Evolutionary conservation across 2,113 vertebrate genomes (phyloP), one percentile per base, ranked within the genome.

Genomic region (Austrofundulus limnaeus): DNA sequence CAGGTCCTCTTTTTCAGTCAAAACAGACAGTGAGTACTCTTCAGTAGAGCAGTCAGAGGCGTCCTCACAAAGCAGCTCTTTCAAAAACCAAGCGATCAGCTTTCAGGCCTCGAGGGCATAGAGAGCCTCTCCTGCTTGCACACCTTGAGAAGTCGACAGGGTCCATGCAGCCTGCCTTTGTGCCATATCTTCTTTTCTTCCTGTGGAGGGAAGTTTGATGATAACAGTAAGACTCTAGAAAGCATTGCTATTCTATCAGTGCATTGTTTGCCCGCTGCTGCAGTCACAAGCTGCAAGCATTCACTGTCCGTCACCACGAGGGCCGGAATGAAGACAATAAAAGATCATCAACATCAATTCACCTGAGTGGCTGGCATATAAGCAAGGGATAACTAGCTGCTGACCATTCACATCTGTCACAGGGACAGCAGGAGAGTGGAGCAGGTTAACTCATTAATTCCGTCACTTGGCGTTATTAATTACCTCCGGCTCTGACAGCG

Each of bases 401-500:
- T 88, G 84, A 85, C 79, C 67, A 20, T 82, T 83, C 82, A 83
- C 85, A 82, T 88, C 88, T 88, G 87, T 85, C 86, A 51, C 17
- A 20, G 63, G 66, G 78, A 75, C 88, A 91, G 88, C 88, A 88
- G 84, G 85, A 85, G 70, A 88, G 85, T 51, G 85, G 77, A 77
- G 84, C 85, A 87, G 84, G 86, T 88, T 89, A 87, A 85, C 82
- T 88, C 83, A 87, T 88, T 89, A 83, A 87, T 84, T 71, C 87
- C 24, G 66, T 85, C 76, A 68, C 61, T 50, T 31, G 25, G 58
- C 68, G 71, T 87, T 84, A 88, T 91, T 89, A 89, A 91, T 89
- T 83, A 87, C 87, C 81, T 82, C 77, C 56, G 60, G 79, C 78
- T 76, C 70, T 48, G 79, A 84, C 51, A 68, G 62, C 75, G 58